These are phyloP conservation scores for Scaptomyza polygonia DNA, from an alignment of 2,888 invertebrate genomes.

Conservation along the genomic window DNA sequence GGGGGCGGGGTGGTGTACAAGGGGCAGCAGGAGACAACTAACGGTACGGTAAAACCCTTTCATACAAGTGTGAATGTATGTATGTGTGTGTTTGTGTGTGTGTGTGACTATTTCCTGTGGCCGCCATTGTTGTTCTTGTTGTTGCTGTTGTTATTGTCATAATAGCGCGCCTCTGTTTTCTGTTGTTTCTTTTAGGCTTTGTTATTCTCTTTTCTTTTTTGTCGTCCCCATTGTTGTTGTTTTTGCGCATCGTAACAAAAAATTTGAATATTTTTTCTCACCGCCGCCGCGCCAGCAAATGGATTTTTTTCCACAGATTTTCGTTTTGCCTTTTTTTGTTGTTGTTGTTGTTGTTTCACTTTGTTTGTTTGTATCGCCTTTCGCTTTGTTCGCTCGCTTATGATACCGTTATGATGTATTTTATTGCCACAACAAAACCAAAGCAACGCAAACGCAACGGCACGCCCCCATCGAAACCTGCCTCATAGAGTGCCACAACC, in stretches of 20 bases:
- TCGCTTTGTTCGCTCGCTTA: conserved; percentile 80
- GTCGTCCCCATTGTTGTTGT: conserved; percentile 43
- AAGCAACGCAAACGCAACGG: conserved; percentile 54
- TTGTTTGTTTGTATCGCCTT: conserved; percentile 65
- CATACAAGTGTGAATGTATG: conserved; percentile 30
- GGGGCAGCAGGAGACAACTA: conserved; percentile 51
- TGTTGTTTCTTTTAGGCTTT: conserved; percentile 67
- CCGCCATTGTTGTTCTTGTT: conserved; percentile 69
- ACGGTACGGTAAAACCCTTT: conserved; percentile 77
- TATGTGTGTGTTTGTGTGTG: conserved; percentile 38
- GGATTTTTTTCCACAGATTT: conserved; percentile 80
- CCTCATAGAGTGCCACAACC: conserved; percentile 24
- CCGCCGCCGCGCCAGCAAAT: conserved; percentile 63
- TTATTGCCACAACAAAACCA: conserved; percentile 78
- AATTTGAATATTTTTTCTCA: conserved; percentile 77
- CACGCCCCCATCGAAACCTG: conserved; percentile 47
- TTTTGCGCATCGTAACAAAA: conserved; percentile 78
- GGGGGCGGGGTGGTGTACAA: not conserved
- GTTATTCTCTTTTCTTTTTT: conserved; percentile 55
- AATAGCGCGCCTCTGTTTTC: conserved; percentile 62
- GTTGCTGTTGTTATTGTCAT: conserved; percentile 55
- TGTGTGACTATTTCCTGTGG: conserved; percentile 78
- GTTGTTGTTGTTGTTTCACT: conserved; percentile 29
- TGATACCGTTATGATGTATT: conserved; percentile 81
- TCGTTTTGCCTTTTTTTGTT: conserved; percentile 70